Base-by-base conservation (phyloP, 2,888 invertebrate genomes). In the Eugnorisma glareosa region DNA sequence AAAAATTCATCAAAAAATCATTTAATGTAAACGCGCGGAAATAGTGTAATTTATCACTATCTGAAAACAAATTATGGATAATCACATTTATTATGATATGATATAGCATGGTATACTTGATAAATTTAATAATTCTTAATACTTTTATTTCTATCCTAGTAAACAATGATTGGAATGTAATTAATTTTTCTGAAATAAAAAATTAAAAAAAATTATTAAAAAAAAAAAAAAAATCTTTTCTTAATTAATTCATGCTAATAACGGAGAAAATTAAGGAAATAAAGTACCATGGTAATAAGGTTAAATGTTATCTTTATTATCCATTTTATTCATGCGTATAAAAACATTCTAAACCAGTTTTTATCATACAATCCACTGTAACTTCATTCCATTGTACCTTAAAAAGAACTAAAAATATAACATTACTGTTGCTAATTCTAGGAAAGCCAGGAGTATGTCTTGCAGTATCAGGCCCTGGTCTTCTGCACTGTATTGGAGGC, bases 391-490 rank as follows among this genome's bases (percentile, higher is more conserved):
- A 13, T n/a, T 54, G n/a, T 31, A n/a, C 15, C 74, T 8, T 21
- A 6, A 54, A 21, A n/a, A 75, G 35, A 35, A 35, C n/a, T 57
- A 43, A 74, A 21, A 48, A 43, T 31, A 40, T 40, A 40, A 64
- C 40, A 24, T n/a, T 61, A 40, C 40, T 67, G n/a, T 10, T 31
- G 21, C 1, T 45, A 37, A 67, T 86, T 84, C 59, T 86, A 97
- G 98, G 98, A 79, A 98, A 98, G 93, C 99, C 98, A 6, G 98
- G 98, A 79, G 99, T 98, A 48, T 99, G 99, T 90, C 96, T 99
- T 66, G 99, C 98, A 11, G 99, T 99, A 18, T 99, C 99, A 5
- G 99, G 99, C 0, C 99, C 99, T 1, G 99, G 99, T 21, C 95
- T 99, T 13, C 96, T 99, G 5, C 99, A 99, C 94, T 98, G 98